Base-by-base conservation (phyloP, 1,140 invertebrate species). In the Lasaia peninsularis region DNA sequence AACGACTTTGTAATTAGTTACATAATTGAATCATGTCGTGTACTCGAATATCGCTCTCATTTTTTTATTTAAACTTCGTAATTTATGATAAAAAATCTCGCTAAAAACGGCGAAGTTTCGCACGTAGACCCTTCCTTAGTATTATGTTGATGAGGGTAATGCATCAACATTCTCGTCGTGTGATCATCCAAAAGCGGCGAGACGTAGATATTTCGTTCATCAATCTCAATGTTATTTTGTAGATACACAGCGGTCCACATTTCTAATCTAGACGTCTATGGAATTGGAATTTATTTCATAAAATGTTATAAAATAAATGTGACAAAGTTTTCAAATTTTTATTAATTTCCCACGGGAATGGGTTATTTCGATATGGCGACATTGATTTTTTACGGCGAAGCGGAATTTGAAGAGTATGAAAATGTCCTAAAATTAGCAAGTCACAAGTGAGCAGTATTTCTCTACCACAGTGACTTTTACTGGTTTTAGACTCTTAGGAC, bases 1-100 rank as follows among this genome's bases (percentile, higher is more conserved):
- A 77, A 80, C 75, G 67, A 71, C 69, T 71, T 69, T 70, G 65
- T 75, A 77, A 82, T 80, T 80, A 73, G 52, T 53, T 18, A 10
- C 32, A 53, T 35, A 14, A 52, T 34, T 55, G 56, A 37, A 49
- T 48, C 10, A 52, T 33, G 33, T 51, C 21, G 21, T 16, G 16
- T 33, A 60, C 53, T 60, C 40, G 52, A 61, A 54, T 44, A 61
- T 62, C 59, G 62, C 60, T 64, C 63, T 61, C 51, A 57, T 67
- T 63, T 72, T n/a, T 73, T 76, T 68, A 69, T 12, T 14, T 6
- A 5, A 52, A 33, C 28, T 48, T 52, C 28, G 28, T 52, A 28
- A 33, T 52, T 12, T 51, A 11, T 52, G 44, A 49, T 49, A 67
- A 69, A 76, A 74, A 69, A 57, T 48, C 21, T 57, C 58, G 56